Conservation (phyloP, 2,888 invertebrate genomes). For the Hirtodrosophila cameraria region DNA sequence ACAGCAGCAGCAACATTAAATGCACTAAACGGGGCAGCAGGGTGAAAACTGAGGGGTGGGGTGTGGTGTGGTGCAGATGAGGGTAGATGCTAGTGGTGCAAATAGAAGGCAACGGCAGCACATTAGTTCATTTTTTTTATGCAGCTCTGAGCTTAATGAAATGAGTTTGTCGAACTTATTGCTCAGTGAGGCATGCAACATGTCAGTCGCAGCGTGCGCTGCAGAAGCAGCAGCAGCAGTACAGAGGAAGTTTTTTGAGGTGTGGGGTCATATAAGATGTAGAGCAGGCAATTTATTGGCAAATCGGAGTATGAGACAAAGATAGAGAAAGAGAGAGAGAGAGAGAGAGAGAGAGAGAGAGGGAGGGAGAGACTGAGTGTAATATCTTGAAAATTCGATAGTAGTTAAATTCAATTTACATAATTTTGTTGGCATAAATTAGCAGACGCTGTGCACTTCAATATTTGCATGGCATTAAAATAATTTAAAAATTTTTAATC, state of each 20-base stretch:
- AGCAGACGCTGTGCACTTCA: background rate
- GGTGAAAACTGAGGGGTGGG: background rate
- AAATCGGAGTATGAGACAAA: background rate
- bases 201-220: constrained; percentile 50
- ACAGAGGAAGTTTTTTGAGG: too few relatives aligned
- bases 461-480: background rate
- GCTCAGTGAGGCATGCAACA: constrained; percentile 72
- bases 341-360: background rate
- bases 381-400: constrained; percentile 5
- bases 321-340: background rate
- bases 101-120: constrained; percentile 26
- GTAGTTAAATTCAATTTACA: constrained; percentile 27
- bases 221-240: background rate
- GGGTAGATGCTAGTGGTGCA: background rate
- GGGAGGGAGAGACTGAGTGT: background rate
- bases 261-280: constrained; percentile 4
- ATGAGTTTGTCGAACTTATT: constrained; percentile 77
- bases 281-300: constrained; percentile 32
- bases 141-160: constrained; percentile 72
- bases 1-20: constrained; percentile 32
- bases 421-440: constrained; percentile 16
- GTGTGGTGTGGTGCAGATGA: too few relatives aligned
- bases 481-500: too few relatives aligned
- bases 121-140: constrained; percentile 73
- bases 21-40: constrained; percentile 10